Base-by-base conservation (phyloP, 2,888 invertebrate species). In the Eustalomyia histrio region DNA sequence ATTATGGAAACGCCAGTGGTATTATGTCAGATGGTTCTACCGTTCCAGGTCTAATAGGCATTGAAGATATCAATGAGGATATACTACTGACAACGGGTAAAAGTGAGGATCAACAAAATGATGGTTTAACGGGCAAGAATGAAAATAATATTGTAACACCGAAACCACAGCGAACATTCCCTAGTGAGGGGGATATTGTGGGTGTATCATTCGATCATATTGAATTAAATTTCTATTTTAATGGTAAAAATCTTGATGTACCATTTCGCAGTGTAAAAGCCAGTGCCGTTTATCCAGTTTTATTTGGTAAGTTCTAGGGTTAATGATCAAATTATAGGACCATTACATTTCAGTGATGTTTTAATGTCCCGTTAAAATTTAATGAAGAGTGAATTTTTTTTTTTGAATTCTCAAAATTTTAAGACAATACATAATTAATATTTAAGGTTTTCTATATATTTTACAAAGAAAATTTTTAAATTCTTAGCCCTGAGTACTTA, bases 131-230 rank as follows among this genome's bases (percentile, higher is more conserved):
- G 71, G 14, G 14, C 17, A 50, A 57, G 2, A 16, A 63, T 65
- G 43, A 53, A 17, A 64, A 18, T 16, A 29, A 8, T 83, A 33
- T 83, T 85, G 12, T 52, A 29, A 29, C 29, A 24, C 73, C 84
- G 10, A 80, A 86, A 17, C 85, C 86, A 52, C 76, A 74, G 1
- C 85, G 85, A 0, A 84, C 83, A 74, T 93, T 94, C 87, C 94
- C 96, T 3, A 95, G 96, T 87, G 99, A 99, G 91, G 98, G 99
- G 29, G 99, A 99, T 89, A 86, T 88, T 76, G 84, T 88, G 86
- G 99, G 99, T 24, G 92, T 99, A 43, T 95, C 97, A 0, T 99
- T 96, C 90, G 99, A 99, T 90, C 99, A 99, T 90, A 95, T 98
- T 78, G 97, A 99, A 87, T 91, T 99, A 78, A 97, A 97, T 90